Evolutionary conservation across 2,888 invertebrate species (phyloP), one percentile per base, ranked within the genome.

Genomic region (Invenusta paracnida): DNA sequence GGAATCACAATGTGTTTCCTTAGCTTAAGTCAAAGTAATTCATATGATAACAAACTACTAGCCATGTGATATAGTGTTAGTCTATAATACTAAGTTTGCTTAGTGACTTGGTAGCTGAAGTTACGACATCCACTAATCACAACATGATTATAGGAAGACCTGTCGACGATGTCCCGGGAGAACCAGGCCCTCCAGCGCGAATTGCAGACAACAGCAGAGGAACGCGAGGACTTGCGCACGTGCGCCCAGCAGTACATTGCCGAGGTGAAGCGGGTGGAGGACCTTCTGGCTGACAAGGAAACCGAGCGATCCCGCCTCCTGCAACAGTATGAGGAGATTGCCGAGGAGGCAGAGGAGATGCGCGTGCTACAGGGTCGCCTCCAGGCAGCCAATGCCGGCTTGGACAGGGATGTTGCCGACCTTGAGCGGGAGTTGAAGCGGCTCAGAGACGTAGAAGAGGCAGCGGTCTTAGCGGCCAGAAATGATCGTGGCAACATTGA

Each of bases 241-340:
- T 91, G 91, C 88, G 90, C 91, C 0, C 91, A 91, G 88, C 91
- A 91, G 86, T 92, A 92, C 88, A 90, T 92, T 67, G 88, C 89
- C 79, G 91, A 92, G 88, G 91, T 92, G 25, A 89, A 90, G 82
- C 88, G 90, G 1, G 89, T 90, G 17, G 91, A 92, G 87, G 91
- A 91, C 86, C 87, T 91, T 1, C 89, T 92, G 0, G 85, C 82
- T 17, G 67, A 85, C 27, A 85, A 67, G 67, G 91, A 91, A 87
- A 89, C 90, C 83, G 91, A 91, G 86, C 87, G 91, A 1, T 87
- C 89, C 0, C 90, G 91, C 84, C 87, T 91, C 25, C 88, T 91
- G 81, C 91, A 91, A 82, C 92, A 92, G 88, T 92, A 92, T 88
- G 89, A 90, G 48, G 89, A 89, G 27, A 87, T 91, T 17, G 48